A percentile compares a stretch with the other conserved stretches of the same genome.
phyloP scores from a whole-genome alignment of 2,797 vertebrate genomes.

The Tragelaphus oryx region DNA sequence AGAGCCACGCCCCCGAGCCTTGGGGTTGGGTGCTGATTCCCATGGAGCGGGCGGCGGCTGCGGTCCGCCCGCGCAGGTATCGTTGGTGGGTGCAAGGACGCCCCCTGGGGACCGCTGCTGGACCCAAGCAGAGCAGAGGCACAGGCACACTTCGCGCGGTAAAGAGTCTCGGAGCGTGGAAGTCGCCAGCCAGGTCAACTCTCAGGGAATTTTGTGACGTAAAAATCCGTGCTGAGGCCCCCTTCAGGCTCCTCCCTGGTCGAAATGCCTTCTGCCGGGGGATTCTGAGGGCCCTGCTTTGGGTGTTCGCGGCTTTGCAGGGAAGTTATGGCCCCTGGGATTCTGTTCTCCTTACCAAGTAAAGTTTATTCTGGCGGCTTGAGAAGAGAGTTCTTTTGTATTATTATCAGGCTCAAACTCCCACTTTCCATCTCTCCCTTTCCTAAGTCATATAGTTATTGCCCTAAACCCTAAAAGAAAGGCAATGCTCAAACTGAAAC shows the following conservation, averaged over 20 bases:
- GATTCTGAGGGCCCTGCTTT: neutral
- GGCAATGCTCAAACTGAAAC: neutral
- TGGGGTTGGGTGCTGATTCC: rapidly evolving
- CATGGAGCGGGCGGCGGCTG: rapidly evolving
- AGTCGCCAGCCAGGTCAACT: neutral
- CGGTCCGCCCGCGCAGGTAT: rapidly evolving
- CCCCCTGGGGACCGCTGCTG: rapidly evolving
- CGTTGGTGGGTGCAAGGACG: rapidly evolving
- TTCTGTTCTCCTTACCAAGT: neutral
- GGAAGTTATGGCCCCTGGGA: neutral
- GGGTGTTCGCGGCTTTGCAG: neutral
- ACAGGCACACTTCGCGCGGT: neutral
- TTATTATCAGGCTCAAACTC: neutral
- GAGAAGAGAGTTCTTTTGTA: neutral
- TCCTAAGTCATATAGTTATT: neutral
- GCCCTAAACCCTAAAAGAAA: neutral
- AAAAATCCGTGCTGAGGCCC: neutral
- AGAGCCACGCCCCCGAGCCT: neutral
- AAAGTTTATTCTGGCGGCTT: neutral
- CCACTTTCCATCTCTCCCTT: neutral
- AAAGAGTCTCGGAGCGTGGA: neutral
- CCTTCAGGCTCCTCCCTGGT: neutral
- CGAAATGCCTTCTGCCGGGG: neutral
- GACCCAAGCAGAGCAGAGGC: neutral
- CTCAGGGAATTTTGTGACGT: neutral